Evolutionary conservation across 2,113 vertebrate species (phyloP).

Genomic region (Trematomus loennbergii): DNA sequence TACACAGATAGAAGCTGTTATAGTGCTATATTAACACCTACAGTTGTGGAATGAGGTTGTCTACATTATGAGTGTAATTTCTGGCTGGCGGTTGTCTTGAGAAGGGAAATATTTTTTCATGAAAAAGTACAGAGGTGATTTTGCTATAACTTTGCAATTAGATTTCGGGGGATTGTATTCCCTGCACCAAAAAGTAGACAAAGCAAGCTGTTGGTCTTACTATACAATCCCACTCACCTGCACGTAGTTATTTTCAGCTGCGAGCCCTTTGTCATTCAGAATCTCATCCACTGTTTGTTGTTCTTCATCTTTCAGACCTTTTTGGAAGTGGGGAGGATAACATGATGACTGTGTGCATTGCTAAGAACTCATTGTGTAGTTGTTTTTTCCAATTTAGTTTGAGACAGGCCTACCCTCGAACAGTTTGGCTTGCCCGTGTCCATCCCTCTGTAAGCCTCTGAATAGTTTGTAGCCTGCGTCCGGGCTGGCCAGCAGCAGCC

Average conservation of each 20-base stretch:
- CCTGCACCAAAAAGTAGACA: no score
- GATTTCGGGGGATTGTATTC: no score
- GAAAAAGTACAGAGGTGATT: no score
- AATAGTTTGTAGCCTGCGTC: conserved; percentile 90
- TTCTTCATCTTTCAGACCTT: conserved; percentile 56
- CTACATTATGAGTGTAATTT: not conserved
- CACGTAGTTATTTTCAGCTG: conserved; percentile 82
- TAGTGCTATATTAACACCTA: not conserved
- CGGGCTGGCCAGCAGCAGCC: conserved; percentile 93
- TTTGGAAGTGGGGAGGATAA: not conserved
- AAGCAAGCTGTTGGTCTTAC: not conserved
- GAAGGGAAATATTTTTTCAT: no score
- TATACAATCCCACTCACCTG: conserved; percentile 82
- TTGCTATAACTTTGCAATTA: no score
- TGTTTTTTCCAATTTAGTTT: not conserved
- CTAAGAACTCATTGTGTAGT: no score
- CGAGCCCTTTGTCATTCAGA: conserved; percentile 75
- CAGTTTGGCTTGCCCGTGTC: conserved; percentile 88
- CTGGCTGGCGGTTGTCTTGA: not conserved
- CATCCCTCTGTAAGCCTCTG: conserved; percentile 86
- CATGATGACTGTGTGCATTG: not conserved
- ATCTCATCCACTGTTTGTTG: conserved; percentile 79
- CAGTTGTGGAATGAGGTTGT: not conserved
- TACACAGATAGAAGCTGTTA: not conserved
- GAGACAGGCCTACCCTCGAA: conserved; percentile 86